Percentiles rank a stretch among this genome's conserved stretches.
phyloP scores from a whole-genome alignment of 2,797 vertebrate species.

The Pseudopleuronectes americanus region DNA sequence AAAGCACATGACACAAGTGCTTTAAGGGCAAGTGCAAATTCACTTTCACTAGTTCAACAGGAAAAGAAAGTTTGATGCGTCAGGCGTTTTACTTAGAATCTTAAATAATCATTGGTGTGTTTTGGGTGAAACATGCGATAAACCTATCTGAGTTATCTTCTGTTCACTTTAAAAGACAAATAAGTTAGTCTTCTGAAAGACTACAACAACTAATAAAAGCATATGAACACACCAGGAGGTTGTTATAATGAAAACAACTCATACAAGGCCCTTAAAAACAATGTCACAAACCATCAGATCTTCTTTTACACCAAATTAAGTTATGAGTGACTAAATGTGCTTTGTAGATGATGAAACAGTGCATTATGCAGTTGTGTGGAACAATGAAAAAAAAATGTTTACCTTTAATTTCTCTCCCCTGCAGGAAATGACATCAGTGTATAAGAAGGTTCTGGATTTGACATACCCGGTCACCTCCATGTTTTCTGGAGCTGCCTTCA shows the following conservation, averaged over 20 bases:
- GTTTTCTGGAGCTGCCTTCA: conserved; percentile 95
- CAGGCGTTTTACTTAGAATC: not conserved
- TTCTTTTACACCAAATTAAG: not conserved
- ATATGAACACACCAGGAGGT: not conserved
- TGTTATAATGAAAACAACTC: not conserved
- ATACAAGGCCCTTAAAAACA: too few relatives aligned
- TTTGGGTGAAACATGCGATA: not conserved
- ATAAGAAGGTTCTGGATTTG: conserved; percentile 91
- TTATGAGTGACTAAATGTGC: not conserved
- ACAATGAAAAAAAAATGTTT: not conserved
- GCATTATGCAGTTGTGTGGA: not conserved
- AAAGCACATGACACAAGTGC: conserved; percentile 6
- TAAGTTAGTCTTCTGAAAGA: too few relatives aligned
- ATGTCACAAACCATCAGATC: not conserved
- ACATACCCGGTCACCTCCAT: conserved; percentile 96
- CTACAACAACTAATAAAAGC: not conserved
- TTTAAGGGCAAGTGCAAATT: not conserved
- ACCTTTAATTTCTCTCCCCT: not conserved
- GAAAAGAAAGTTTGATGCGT: not conserved
- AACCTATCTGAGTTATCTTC: not conserved
- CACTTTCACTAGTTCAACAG: not conserved
- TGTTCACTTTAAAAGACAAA: too few relatives aligned
- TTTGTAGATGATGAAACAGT: not conserved
- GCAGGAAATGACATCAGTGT: conserved; percentile 93
- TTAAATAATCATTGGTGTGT: not conserved